Conservation (phyloP, 2,888 invertebrate genomes). For the Urechis unicinctus region DNA sequence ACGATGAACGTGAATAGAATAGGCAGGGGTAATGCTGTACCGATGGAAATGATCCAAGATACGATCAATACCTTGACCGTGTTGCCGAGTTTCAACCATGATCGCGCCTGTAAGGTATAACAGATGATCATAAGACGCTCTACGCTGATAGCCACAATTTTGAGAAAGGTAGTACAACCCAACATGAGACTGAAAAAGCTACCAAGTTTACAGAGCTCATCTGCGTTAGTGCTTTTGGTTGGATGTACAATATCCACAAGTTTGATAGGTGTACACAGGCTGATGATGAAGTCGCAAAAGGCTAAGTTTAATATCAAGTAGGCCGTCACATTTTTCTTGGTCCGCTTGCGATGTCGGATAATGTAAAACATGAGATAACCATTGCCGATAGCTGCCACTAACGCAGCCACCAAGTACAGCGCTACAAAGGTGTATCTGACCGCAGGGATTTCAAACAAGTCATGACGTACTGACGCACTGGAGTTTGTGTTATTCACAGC, state of each 20-base stretch:
- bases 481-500: no score
- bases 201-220: conserved; percentile 11
- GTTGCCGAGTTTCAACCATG: conserved; percentile 10
- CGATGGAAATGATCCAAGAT: conserved; percentile 12
- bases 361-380: conserved; percentile 15
- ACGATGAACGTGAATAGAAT: conserved; percentile 8
- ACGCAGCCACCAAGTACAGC: conserved; percentile 10
- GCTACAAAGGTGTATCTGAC: conserved; percentile 13
- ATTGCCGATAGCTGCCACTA: conserved; percentile 14
- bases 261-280: conserved; percentile 11
- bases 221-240: not conserved
- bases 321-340: conserved; percentile 12
- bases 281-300: conserved; percentile 15
- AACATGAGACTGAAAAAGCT: conserved; percentile 13
- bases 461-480: not conserved
- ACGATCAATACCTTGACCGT: conserved; percentile 3
- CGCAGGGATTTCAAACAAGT: conserved; percentile 10
- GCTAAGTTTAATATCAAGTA: conserved; percentile 19
- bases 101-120: conserved; percentile 15
- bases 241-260: conserved; percentile 12
- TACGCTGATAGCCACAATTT: conserved; percentile 18
- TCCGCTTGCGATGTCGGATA: not conserved
- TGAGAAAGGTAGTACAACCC: conserved; percentile 14
- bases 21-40: conserved; percentile 11
- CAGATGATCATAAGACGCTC: conserved; percentile 19